phyloP scores from a whole-genome alignment of 2,888 invertebrate species.

The Malthinus seriepunctatus region DNA sequence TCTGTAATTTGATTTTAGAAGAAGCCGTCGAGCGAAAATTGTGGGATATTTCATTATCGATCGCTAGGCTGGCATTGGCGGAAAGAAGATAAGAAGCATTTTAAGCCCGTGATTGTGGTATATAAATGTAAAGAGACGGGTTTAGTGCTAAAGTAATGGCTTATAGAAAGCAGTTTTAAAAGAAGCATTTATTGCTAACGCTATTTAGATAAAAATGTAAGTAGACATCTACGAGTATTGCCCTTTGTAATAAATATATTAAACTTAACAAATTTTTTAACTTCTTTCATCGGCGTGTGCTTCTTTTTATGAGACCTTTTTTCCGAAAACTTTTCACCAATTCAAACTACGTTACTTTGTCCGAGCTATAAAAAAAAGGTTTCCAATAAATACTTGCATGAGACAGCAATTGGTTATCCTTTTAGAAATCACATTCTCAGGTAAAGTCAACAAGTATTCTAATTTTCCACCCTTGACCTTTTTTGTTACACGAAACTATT shows the following conservation, averaged over 20 bases:
- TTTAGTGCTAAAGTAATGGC: slow-evolving; percentile 30
- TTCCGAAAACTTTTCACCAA: too few relatives aligned
- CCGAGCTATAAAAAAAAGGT: too few relatives aligned
- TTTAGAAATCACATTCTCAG: too few relatives aligned
- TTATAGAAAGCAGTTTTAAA: slow-evolving; percentile 28
- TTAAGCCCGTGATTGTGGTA: slow-evolving; percentile 29
- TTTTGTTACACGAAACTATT: too few relatives aligned
- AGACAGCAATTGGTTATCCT: too few relatives aligned
- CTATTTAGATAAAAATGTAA: slow-evolving; percentile 29
- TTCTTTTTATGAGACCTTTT: too few relatives aligned
- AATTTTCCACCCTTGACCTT: too few relatives aligned
- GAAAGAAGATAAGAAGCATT: slow-evolving; percentile 30
- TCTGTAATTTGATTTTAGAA: slow-evolving; percentile 28
- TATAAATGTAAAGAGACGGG: slow-evolving; percentile 30
- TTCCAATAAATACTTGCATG: too few relatives aligned
- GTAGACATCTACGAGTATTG: slow-evolving; percentile 12
- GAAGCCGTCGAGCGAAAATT: slow-evolving; percentile 30
- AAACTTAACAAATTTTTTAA: too few relatives aligned
- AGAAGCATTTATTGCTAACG: slow-evolving; percentile 26
- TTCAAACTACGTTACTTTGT: too few relatives aligned
- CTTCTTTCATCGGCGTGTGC: too few relatives aligned
- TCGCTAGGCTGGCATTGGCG: slow-evolving; percentile 27
- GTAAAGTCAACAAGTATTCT: too few relatives aligned
- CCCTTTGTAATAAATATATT: slow-evolving; percentile 18
- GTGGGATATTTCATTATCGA: slow-evolving; percentile 31